These are phyloP conservation scores for Xestia c-nigrum DNA, from an alignment of 2,888 invertebrate genomes.

Conservation along the genomic window DNA sequence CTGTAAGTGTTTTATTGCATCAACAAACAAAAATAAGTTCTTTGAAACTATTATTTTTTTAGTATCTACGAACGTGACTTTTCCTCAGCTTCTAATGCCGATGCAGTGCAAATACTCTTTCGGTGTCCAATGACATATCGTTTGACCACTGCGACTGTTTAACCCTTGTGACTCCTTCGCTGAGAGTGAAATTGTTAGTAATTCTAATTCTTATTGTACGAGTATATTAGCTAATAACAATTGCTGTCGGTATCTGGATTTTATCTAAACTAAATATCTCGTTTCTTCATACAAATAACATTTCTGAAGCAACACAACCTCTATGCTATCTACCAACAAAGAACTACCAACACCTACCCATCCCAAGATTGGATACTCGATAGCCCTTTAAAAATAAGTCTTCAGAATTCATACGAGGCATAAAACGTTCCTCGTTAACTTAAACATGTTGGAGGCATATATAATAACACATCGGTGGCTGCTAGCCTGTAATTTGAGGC, in stretches of 20 bases:
- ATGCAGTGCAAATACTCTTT: not conserved
- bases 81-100: no score
- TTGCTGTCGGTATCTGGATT: not conserved
- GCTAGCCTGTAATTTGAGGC: constrained; percentile 74
- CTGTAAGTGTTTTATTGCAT: not conserved
- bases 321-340: constrained; percentile 8
- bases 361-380: constrained; percentile 42
- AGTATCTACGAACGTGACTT: not conserved
- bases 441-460: constrained; percentile 65
- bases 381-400: constrained; percentile 61
- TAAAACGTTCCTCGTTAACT: constrained; percentile 67
- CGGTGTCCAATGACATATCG: not conserved
- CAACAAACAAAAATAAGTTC: not conserved
- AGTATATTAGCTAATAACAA: not conserved
- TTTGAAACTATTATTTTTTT: not conserved
- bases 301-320: not conserved
- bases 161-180: not conserved
- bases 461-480: constrained; percentile 68
- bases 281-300: not conserved
- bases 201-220: no score
- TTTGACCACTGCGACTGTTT: not conserved
- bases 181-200: not conserved
- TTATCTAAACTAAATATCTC: not conserved
- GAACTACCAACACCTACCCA: constrained; percentile 24
- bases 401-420: constrained; percentile 57